Base-by-base conservation (phyloP, 2,888 invertebrate species). In the Nipponacmea schrenckii region DNA sequence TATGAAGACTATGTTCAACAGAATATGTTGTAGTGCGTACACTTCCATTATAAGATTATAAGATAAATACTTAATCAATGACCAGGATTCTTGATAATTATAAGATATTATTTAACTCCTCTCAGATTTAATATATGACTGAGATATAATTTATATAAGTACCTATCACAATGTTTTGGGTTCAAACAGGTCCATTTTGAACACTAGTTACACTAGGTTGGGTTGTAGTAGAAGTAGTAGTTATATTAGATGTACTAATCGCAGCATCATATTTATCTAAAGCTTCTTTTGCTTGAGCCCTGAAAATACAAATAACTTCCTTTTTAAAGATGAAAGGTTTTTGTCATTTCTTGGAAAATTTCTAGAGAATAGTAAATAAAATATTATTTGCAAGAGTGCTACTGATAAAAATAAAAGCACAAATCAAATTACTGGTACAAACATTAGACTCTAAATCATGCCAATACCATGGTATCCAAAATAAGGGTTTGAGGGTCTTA, bases 151-250 rank as follows among this genome's bases (percentile, higher is more conserved):
- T 56, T 24, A 56, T 24, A 56, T 56, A 20, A 24, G 20, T 56
- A 56, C 24, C 56, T 56, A 56, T 56, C 56, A 56, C 56, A 56
- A 24, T 56, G 24, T 24, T 12, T 10, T 4, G 3, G 56, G 8
- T 56, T 82, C 82, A 83, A 74, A 84, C 81, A 5, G 84, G 84
- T 44, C 84, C 84, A 69, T 84, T 84, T 68, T 80, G 80, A 62
- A 82, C 67, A 75, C 70, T 72, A 39, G 39, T 39, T 1, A 39
- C 39, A 39, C 39, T 39, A 39, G 39, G 39, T 39, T 39, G 39
- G 10, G 39, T n/a, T n/a, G n/a, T 39, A 39, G 39, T 39, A 5
- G 39, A 8, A 39, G 39, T 39, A 72, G 69, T 45, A 64, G 73
- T 69, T 44, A 69, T 39, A 24, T 71, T 56, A 24, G 74, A 46